Percentiles rank a stretch among this genome's conserved stretches.
phyloP scores from a whole-genome alignment of 2,113 vertebrate species.

The Chlorodrepanis virens region DNA sequence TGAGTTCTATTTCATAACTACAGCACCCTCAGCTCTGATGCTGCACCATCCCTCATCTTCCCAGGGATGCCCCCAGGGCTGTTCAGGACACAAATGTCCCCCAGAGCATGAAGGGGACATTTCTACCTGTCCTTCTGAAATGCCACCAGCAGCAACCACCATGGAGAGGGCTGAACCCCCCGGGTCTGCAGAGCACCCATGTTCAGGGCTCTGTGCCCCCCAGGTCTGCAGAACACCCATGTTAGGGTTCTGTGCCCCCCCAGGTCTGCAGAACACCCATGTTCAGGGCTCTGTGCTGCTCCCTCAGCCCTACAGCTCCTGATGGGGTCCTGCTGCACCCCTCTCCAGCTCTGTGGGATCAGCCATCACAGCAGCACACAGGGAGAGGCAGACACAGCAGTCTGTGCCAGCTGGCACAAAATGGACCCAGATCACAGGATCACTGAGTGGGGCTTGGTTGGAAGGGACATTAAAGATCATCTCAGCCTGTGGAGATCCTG shows the following conservation, averaged over 20 bases:
- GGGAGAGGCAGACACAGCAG: background rate
- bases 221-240: no score
- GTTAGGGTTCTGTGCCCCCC: no score
- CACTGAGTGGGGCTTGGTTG: background rate
- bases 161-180: background rate
- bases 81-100: background rate
- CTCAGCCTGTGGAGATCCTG: background rate
- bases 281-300: background rate
- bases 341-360: background rate
- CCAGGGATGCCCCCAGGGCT: background rate
- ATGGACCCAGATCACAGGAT: background rate
- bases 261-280: background rate
- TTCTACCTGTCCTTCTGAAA: background rate
- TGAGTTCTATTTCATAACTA: background rate
- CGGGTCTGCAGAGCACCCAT: background rate
- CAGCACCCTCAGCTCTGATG: background rate
- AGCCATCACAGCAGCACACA: background rate
- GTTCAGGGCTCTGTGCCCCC: no score
- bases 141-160: background rate
- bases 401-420: background rate
- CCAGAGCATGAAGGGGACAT: background rate
- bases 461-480: background rate
- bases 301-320: background rate
- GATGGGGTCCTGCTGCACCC: background rate
- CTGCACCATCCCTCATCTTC: background rate